Conservation (phyloP, 2,888 invertebrate species). For the Falcaria lacertinaria region DNA sequence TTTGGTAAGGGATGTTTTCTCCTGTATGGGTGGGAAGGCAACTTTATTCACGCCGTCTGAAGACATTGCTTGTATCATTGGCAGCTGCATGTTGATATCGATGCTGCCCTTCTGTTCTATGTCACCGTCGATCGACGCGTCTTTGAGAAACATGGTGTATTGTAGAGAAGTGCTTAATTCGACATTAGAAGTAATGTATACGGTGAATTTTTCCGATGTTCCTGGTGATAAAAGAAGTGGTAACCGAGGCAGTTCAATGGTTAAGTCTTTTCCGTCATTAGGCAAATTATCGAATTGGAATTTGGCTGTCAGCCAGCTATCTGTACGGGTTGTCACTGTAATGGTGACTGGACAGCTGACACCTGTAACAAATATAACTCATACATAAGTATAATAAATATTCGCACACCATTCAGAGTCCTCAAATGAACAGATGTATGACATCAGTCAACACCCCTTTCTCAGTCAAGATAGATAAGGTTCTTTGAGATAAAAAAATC, state of each 20-base stretch:
- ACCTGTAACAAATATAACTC: slow-evolving; percentile 35
- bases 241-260: slow-evolving; percentile 55
- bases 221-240: slow-evolving; percentile 59
- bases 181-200: slow-evolving; percentile 51
- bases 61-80: slow-evolving; percentile 59
- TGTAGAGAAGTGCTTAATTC: slow-evolving; percentile 45
- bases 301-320: slow-evolving; percentile 63
- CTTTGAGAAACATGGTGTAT: slow-evolving; percentile 51
- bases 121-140: slow-evolving; percentile 52
- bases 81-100: slow-evolving; percentile 53
- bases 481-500: no score
- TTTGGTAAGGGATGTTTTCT: slow-evolving; percentile 39
- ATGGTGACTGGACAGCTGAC: slow-evolving; percentile 43
- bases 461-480: no score
- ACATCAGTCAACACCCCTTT: no score
- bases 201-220: slow-evolving; percentile 50
- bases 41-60: slow-evolving; percentile 59
- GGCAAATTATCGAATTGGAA: slow-evolving; percentile 48
- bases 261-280: slow-evolving; percentile 38
- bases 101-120: slow-evolving; percentile 44
- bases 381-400: no score
- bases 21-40: slow-evolving; percentile 48
- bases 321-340: slow-evolving; percentile 49
- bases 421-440: no score
- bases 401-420: no score